Percentiles rank a stretch among this genome's conserved stretches.
Evolutionary conservation across 1,140 invertebrate genomes (phyloP).

Genomic region (Anthonomus grandis): DNA sequence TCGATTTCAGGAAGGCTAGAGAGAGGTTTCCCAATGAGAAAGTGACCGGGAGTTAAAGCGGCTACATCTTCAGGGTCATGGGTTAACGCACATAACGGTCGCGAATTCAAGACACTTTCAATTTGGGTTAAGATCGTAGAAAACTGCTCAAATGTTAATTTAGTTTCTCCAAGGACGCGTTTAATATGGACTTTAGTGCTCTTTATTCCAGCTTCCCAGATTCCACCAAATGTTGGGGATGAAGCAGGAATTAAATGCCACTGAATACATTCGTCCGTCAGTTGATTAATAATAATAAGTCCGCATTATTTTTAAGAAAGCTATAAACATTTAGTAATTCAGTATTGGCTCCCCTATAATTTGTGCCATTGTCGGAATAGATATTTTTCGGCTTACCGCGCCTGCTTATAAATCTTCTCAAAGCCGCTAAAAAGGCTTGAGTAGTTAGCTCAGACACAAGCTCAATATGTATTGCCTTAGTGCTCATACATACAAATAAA

Average conservation of each 20-base stretch:
- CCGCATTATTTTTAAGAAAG: constrained; percentile 2
- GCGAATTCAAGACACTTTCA: constrained; percentile 13
- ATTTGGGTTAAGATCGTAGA: constrained; percentile 13
- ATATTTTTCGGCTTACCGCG: constrained; percentile 17
- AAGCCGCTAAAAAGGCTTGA: constrained; percentile 33
- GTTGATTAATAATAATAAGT: not conserved
- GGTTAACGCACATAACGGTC: constrained; percentile 11
- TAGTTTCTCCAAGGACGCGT: constrained; percentile 4
- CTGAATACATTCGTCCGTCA: not conserved
- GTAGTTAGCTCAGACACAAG: constrained; percentile 34
- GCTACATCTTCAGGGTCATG: not conserved
- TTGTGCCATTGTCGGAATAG: constrained; percentile 15
- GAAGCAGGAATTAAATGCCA: constrained; percentile 9
- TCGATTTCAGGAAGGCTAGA: constrained; percentile 8
- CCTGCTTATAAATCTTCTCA: constrained; percentile 36
- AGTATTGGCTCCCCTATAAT: constrained; percentile 1
- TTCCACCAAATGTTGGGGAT: constrained; percentile 11
- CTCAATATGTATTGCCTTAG: constrained; percentile 40
- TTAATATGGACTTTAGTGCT: constrained; percentile 15
- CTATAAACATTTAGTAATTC: constrained; percentile 29
- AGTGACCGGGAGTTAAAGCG: constrained; percentile 12
- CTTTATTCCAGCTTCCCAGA: constrained; percentile 21
- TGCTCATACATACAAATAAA: constrained; percentile 22
- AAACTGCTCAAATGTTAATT: constrained; percentile 20
- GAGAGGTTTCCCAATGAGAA: constrained; percentile 2